phyloP scores from a whole-genome alignment of 2,113 vertebrate genomes.

The Cariama cristata region DNA sequence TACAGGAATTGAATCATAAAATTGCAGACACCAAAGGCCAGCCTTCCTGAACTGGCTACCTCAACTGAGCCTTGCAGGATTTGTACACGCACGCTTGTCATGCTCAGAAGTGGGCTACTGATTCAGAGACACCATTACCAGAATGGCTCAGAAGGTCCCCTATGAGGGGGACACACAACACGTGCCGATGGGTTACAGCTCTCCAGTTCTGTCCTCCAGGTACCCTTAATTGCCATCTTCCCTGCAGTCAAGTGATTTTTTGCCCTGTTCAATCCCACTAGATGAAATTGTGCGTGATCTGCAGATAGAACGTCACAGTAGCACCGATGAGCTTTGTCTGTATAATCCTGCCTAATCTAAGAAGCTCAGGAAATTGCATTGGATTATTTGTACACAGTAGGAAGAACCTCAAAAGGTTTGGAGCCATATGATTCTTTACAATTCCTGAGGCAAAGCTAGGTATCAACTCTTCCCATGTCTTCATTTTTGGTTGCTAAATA shows the following conservation, averaged over 20 bases:
- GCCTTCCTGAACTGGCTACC: not conserved
- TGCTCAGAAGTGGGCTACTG: not conserved
- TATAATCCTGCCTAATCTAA: not conserved
- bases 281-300: rapidly evolving
- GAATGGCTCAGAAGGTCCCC: not conserved
- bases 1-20: not conserved
- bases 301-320: not conserved
- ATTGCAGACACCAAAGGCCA: not conserved
- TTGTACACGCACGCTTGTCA: rapidly evolving
- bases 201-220: not conserved
- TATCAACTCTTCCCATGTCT: not conserved
- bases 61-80: not conserved
- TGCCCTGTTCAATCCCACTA: not conserved
- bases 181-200: not conserved
- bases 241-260: not conserved
- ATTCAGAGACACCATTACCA: not conserved
- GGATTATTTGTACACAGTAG: not conserved
- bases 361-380: not conserved
- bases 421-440: not conserved
- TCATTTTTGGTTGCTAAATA: rapidly evolving
- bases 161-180: too few relatives aligned
- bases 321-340: not conserved
- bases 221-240: not conserved
- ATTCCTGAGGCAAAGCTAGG: not conserved
- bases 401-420: not conserved